Conservation (phyloP, 2,888 invertebrate genomes). For the Drosophila subquinaria region DNA sequence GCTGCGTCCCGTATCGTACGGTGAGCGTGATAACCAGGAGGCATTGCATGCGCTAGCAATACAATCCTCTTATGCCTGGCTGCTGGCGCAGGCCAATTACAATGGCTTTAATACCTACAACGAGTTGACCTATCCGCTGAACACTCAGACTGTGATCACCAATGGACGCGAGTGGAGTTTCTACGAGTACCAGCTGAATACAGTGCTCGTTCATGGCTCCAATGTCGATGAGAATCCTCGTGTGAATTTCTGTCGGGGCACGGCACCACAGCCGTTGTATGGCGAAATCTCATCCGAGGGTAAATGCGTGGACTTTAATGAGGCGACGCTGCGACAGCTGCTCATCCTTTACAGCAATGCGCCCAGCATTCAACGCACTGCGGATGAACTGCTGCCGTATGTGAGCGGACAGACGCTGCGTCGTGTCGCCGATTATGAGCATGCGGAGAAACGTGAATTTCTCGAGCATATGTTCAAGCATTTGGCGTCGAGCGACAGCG, state of each 20-base stretch:
- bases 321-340: conserved; percentile 90
- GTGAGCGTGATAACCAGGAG: conserved; percentile 87
- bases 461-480: conserved; percentile 90
- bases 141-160: conserved; percentile 94
- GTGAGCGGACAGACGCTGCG: conserved; percentile 86
- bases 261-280: conserved; percentile 90
- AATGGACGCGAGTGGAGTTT: conserved; percentile 95
- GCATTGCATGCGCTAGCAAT: conserved; percentile 91
- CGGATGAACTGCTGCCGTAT: conserved; percentile 90
- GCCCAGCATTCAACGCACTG: conserved; percentile 87
- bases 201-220: conserved; percentile 89
- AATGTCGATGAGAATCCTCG: conserved; percentile 89
- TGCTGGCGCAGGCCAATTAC: conserved; percentile 91
- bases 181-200: conserved; percentile 96
- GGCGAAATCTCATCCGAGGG: conserved; percentile 88
- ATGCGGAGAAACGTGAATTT: conserved; percentile 90
- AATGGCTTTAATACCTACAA: conserved; percentile 96
- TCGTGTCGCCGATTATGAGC: conserved; percentile 89
- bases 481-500: conserved; percentile 89
- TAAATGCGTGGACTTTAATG: conserved; percentile 92
- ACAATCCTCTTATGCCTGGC: conserved; percentile 92
- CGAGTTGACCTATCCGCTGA: conserved; percentile 96
- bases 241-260: conserved; percentile 93
- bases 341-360: conserved; percentile 91
- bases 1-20: conserved; percentile 86